Conservation (phyloP, 2,797 vertebrate species). For the Scleropages formosus region DNA sequence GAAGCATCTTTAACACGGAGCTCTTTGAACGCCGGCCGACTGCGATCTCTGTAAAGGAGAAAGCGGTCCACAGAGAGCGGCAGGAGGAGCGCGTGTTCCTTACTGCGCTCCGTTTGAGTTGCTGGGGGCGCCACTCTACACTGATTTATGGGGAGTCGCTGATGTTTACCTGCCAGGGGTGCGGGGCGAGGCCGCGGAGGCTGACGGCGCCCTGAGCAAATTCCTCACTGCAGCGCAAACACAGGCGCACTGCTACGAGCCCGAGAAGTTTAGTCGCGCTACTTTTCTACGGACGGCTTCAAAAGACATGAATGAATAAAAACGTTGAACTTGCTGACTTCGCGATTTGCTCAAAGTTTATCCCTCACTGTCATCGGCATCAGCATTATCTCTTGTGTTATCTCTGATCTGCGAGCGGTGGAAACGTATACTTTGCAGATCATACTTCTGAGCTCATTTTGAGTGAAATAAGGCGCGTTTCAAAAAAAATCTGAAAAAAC, state of each 20-base stretch:
- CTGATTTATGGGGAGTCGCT: constrained; percentile 52
- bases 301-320: too few species aligned
- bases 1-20: too few species aligned
- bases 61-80: background rate
- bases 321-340: too few species aligned
- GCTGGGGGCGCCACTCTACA: constrained; percentile 18
- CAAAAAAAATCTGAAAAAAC: background rate
- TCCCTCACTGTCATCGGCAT: too few species aligned
- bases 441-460: too few species aligned
- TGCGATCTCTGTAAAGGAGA: background rate
- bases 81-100: background rate
- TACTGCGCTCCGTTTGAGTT: constrained; percentile 15
- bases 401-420: too few species aligned
- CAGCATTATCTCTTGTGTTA: too few species aligned
- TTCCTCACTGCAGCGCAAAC: constrained; percentile 44
- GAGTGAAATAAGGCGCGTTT: background rate
- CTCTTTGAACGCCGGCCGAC: background rate
- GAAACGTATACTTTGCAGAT: too few species aligned
- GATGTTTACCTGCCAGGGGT: constrained; percentile 40
- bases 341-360: too few species aligned
- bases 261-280: too few species aligned
- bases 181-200: background rate
- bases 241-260: too few species aligned
- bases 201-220: constrained; percentile 47
- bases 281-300: too few species aligned